Percentiles rank a stretch among this genome's conserved stretches.
Evolutionary conservation across 2,797 vertebrate genomes (phyloP).

Genomic region (Enteromius radiatus): DNA sequence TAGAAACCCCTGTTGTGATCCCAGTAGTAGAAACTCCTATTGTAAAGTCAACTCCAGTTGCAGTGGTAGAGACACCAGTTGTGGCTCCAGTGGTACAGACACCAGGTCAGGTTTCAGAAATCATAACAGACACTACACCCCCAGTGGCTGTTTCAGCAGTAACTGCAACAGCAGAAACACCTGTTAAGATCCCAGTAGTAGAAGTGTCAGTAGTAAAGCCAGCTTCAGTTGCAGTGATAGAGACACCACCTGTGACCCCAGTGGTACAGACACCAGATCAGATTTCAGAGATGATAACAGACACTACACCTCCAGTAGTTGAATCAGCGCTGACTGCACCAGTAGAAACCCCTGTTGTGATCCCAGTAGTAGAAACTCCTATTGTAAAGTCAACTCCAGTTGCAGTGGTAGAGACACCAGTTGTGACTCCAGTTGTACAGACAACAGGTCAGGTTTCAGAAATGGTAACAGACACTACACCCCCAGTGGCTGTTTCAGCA

Average conservation of each 20-base stretch:
- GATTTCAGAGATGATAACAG: not conserved
- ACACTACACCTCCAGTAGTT: not conserved
- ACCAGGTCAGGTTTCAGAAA: not conserved
- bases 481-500: not conserved
- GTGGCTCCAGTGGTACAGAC: not conserved
- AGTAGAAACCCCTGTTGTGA: not conserved
- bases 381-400: no score
- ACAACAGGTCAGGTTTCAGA: not conserved
- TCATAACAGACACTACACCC: constrained; percentile 18
- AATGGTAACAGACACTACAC: not conserved
- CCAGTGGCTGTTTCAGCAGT: not conserved
- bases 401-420: not conserved
- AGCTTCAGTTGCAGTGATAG: not conserved
- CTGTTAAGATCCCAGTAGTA: not conserved
- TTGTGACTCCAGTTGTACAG: not conserved
- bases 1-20: not conserved
- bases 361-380: no score
- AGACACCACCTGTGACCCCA: not conserved
- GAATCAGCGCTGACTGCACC: not conserved
- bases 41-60: not conserved
- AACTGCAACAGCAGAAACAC: not conserved
- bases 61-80: not conserved
- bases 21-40: not conserved
- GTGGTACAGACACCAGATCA: not conserved
- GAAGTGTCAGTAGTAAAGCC: not conserved